Evolutionary conservation across 2,113 vertebrate genomes (phyloP), one percentile per base, ranked within the genome.

Genomic region (Monarcha castaneiventris): DNA sequence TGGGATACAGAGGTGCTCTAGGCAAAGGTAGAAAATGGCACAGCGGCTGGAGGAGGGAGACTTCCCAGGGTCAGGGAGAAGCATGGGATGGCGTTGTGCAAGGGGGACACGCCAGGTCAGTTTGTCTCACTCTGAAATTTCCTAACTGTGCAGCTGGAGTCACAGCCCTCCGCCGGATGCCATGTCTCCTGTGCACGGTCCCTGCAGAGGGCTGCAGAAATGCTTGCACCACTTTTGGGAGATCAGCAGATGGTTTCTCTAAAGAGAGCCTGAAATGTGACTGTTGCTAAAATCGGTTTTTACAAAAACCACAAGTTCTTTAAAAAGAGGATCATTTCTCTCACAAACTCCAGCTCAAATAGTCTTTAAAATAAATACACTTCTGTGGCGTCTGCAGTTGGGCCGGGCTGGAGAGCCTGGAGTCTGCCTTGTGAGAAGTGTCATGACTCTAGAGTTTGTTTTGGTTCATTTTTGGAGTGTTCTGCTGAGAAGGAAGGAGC

Each of bases 211-310:
- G 88, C 79, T 95, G 82, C 48, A 33, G 83, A 85, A 76, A 59
- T 35, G 73, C 72, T 84, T 55, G 92, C 22, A 17, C 85, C 72
- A 13, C 0, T 0, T 92, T 72, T 88, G 49, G 25, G 64, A 92
- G 76, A 81, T 84, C 64, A 84, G 90, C 83, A 81, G 83, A 77
- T 90, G 86, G 86, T 84, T 90, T 88, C 58, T 87, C 64, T 75
- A 41, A 93, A 89, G 88, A 92, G 41, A 81, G 72, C 85, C 76
- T 71, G 33, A 92, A 90, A 90, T 74, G 58, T 77, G 81, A 55
- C 89, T 75, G 73, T 93, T 95, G 75, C 93, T 96, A 94, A 95
- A 93, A 93, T 71, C 20, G 9, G 56, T 80, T 95, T 96, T 94
- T 94, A 88, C 41, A 75, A 69, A 77, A 92, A 97, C 86, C 16